Percentiles rank a stretch among this genome's conserved stretches.
Evolutionary conservation across 2,888 invertebrate species (phyloP).

Genomic region (Ecdyonurus torrentis): DNA sequence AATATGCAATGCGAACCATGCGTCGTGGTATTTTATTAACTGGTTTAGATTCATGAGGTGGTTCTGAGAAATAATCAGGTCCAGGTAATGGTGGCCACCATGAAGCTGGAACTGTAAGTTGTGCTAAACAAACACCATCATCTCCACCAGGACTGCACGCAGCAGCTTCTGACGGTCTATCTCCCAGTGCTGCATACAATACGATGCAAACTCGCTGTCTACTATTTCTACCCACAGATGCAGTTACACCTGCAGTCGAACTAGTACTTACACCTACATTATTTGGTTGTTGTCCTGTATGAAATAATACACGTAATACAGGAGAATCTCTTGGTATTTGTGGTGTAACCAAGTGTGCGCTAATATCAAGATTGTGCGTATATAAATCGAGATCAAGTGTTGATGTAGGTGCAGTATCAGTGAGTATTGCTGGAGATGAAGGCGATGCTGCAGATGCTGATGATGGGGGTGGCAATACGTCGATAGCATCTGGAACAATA

Average conservation of each 20-base stretch:
- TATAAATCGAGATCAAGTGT: constrained; percentile 39
- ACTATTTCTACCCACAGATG: constrained; percentile 17
- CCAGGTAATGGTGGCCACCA: constrained; percentile 76
- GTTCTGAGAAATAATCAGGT: constrained; percentile 16
- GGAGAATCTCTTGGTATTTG: constrained; percentile 79
- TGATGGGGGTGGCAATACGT: constrained; percentile 30
- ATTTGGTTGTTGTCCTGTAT: constrained; percentile 62
- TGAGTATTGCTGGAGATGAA: not conserved
- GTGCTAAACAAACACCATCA: constrained; percentile 82
- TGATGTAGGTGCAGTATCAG: constrained; percentile 28
- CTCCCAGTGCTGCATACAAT: constrained; percentile 46
- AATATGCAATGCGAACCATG: constrained; percentile 67
- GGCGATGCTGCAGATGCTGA: constrained; percentile 7
- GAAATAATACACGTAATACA: constrained; percentile 80
- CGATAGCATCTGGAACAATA: constrained; percentile 65
- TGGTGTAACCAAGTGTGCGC: constrained; percentile 79
- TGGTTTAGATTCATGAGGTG: constrained; percentile 1
- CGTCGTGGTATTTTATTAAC: constrained; percentile 43
- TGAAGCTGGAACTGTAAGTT: constrained; percentile 68
- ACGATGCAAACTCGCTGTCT: constrained; percentile 61
- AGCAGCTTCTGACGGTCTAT: constrained; percentile 34
- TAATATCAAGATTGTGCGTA: constrained; percentile 70
- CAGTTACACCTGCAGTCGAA: constrained; percentile 32
- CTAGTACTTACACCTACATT: constrained; percentile 52
- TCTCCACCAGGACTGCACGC: constrained; percentile 89